Percentiles rank a stretch among this genome's conserved stretches.
Conservation (phyloP, 2,797 vertebrate genomes). For the Melanotaenia maccullochi region DNA sequence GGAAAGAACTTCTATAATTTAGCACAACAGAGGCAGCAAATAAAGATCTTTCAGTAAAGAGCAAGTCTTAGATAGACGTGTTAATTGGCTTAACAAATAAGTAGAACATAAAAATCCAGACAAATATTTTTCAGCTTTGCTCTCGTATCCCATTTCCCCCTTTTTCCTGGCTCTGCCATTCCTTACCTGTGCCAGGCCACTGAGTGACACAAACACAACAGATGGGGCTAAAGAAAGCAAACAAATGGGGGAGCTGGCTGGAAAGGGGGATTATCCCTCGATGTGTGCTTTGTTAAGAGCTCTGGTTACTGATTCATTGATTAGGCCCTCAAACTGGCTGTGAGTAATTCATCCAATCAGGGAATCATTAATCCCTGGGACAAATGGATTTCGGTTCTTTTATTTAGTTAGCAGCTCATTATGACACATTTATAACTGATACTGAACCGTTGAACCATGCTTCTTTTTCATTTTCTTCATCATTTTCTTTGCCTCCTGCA, state of each 20-base stretch:
- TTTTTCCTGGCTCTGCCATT: constrained; percentile 11
- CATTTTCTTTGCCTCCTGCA: constrained; percentile 28
- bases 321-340: constrained; percentile 70
- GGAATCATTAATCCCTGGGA: constrained; percentile 71
- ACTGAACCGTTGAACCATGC: constrained; percentile 32
- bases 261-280: constrained; percentile 76
- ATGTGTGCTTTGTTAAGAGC: constrained; percentile 73
- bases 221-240: constrained; percentile 71
- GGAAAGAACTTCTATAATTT: constrained; percentile 17
- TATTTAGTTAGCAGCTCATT: constrained; percentile 61
- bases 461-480: constrained; percentile 11
- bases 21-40: constrained; percentile 1
- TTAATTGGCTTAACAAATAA: constrained; percentile 11
- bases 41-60: not conserved
- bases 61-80: not conserved
- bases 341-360: constrained; percentile 77
- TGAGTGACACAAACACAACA: constrained; percentile 52
- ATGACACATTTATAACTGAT: constrained; percentile 49
- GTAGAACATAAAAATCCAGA: constrained; percentile 1
- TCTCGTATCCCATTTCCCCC: not conserved
- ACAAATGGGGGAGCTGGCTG: constrained; percentile 53
- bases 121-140: not conserved
- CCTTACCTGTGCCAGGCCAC: constrained; percentile 48
- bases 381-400: constrained; percentile 67
- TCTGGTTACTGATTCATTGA: constrained; percentile 74